Base-by-base conservation (phyloP, 2,888 invertebrate species). In the Hartigia nigra region DNA sequence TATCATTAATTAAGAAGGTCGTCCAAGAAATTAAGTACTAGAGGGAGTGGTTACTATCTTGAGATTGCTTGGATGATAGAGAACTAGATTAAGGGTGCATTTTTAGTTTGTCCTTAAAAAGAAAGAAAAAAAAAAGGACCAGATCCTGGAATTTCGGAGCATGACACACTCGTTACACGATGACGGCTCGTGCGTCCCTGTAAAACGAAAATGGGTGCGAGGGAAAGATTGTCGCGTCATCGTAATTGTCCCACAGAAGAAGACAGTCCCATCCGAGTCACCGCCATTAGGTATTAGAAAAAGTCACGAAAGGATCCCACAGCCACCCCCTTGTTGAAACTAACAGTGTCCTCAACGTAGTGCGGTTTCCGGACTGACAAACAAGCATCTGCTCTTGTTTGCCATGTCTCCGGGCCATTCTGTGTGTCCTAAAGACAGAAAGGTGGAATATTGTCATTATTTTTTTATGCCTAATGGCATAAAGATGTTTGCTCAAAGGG, bases 301-400 rank as follows among this genome's bases (percentile, higher is more conserved):
- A 55, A 55, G 55, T 55, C 55, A 55, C 55, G 55, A 55, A 55
- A 55, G 55, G 55, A 55, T 55, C 55, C 55, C 55, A 55, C 55
- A 55, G n/a, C 55, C 55, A 55, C 55, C 55, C 55, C 55, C 55
- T 55, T 55, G 55, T 55, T 55, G 55, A 55, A 55, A 55, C 55
- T 55, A 55, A 55, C 55, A 55, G 55, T 55, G 23, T 55, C 55
- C 55, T 55, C 23, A 23, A 55, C 55, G 55, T 23, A 55, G 55
- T 55, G 55, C 55, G 55, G 55, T 55, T 55, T 55, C 55, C 55
- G 55, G 55, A 23, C 23, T 55, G 55, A 55, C 55, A 55, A 55
- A 55, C 23, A 55, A 34, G 72, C 72, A 72, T 72, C 72, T 72
- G 72, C 72, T 72, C 72, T 34, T 72, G 72, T 72, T 34, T 72